Percentiles rank a stretch among this genome's conserved stretches.
phyloP scores from a whole-genome alignment of 2,888 invertebrate genomes.

The Caenorhabditis sulstoni region DNA sequence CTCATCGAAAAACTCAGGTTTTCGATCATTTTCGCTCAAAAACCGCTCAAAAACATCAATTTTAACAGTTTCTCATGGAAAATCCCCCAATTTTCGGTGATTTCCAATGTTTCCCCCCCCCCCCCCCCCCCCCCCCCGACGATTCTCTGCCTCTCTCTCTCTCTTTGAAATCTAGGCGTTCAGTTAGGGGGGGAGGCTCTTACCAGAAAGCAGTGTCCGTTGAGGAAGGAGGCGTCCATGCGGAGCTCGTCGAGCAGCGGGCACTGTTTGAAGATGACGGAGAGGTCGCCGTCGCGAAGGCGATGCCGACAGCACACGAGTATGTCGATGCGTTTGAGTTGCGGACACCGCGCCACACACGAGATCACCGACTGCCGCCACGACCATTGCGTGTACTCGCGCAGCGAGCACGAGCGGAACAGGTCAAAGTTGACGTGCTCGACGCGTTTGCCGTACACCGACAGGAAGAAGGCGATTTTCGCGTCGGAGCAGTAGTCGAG shows the following conservation, averaged over 20 bases:
- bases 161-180: no score
- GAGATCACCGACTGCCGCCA: conserved; percentile 71
- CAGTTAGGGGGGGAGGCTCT: no score
- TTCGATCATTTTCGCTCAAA: no score
- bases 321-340: conserved; percentile 64
- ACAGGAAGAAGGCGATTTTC: conserved; percentile 59
- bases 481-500: conserved; percentile 60
- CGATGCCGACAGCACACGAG: conserved; percentile 70
- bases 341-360: conserved; percentile 55
- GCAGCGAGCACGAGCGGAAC: conserved; percentile 59
- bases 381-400: conserved; percentile 70
- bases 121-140: no score
- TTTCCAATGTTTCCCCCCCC: no score
- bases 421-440: conserved; percentile 69
- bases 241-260: conserved; percentile 60
- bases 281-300: conserved; percentile 68
- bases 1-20: no score
- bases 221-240: conserved; percentile 70
- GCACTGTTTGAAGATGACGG: conserved; percentile 68
- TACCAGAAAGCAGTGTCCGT: conserved; percentile 71
- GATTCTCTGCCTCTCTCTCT: no score
- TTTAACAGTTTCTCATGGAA: no score
- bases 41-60: no score
- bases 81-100: no score
- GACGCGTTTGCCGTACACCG: conserved; percentile 62